phyloP scores from a whole-genome alignment of 30 jellyfish, hydroid and myxozoan genomes.

The Sanderia malayensis region DNA sequence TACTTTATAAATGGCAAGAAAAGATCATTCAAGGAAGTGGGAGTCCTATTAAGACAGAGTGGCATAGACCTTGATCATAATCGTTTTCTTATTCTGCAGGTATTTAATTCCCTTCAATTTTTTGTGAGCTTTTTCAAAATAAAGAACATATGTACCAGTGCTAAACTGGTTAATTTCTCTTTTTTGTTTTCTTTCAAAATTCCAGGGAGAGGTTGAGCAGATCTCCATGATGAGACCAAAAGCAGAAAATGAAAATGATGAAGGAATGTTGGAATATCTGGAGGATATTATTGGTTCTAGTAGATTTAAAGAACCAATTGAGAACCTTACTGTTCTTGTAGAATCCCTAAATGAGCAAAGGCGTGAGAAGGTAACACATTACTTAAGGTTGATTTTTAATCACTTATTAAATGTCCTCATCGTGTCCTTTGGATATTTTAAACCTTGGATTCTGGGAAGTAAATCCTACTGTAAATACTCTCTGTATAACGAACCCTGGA shows the following conservation, averaged over 20 bases:
- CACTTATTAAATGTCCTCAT: too few species aligned
- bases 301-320: slow-evolving; percentile 84
- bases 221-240: slow-evolving; percentile 94
- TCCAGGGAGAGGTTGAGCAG: slow-evolving; percentile 99
- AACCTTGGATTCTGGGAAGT: too few species aligned
- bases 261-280: slow-evolving; percentile 93
- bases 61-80: slow-evolving; percentile 96
- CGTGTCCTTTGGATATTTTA: too few species aligned
- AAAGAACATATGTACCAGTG: too few species aligned
- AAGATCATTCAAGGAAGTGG: slow-evolving; percentile 87
- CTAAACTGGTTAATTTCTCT: too few species aligned
- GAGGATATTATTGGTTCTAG: slow-evolving; percentile 96
- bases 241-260: slow-evolving; percentile 94
- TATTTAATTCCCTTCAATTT: too few species aligned
- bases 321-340: slow-evolving; percentile 53
- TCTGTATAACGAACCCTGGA: too few species aligned
- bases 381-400: too few species aligned
- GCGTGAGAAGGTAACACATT: slow-evolving; percentile 87
- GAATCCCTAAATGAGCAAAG: slow-evolving; percentile 80
- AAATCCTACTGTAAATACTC: too few species aligned
- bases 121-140: too few species aligned
- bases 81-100: slow-evolving; percentile 89
- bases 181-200: too few species aligned
- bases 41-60: slow-evolving; percentile 62
- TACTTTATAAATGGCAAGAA: slow-evolving; percentile 79